Conservation (phyloP, 2,113 vertebrate genomes). For the Hypomesus transpacificus region DNA sequence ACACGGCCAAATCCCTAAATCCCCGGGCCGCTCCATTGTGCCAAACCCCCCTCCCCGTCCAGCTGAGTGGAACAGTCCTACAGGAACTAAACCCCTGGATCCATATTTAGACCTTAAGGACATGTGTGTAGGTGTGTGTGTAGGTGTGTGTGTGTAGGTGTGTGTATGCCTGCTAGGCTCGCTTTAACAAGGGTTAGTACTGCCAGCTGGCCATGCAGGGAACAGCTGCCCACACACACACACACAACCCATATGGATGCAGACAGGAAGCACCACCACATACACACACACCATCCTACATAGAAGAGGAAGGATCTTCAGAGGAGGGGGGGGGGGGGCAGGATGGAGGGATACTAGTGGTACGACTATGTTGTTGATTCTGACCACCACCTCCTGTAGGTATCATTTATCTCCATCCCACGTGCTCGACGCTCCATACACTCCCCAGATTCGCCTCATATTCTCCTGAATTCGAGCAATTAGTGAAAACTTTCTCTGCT, state of each 20-base stretch:
- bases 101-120: background rate
- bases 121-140: conserved; percentile 2
- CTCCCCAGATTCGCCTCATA: background rate
- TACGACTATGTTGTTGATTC: too few species aligned
- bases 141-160: background rate
- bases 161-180: conserved; percentile 18
- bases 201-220: conserved; percentile 1
- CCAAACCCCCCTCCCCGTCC: background rate
- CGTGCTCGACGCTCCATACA: too few species aligned
- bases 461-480: background rate
- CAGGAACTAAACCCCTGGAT: background rate
- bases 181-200: conserved; percentile 26
- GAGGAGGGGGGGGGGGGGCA: conserved; percentile 7
- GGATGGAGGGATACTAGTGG: too few species aligned
- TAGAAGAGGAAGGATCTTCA: conserved; percentile 38
- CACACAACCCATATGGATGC: conserved; percentile 7
- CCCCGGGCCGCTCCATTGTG: background rate
- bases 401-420: too few species aligned
- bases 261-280: conserved; percentile 27
- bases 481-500: conserved; percentile 18
- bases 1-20: too few species aligned
- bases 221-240: background rate
- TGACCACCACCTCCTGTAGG: too few species aligned
- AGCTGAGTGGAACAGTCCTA: background rate
- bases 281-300: conserved; percentile 32